Evolutionary conservation across 2,888 invertebrate species (phyloP), one percentile per base, ranked within the genome.

Genomic region (Brachypalpus laphriformis): DNA sequence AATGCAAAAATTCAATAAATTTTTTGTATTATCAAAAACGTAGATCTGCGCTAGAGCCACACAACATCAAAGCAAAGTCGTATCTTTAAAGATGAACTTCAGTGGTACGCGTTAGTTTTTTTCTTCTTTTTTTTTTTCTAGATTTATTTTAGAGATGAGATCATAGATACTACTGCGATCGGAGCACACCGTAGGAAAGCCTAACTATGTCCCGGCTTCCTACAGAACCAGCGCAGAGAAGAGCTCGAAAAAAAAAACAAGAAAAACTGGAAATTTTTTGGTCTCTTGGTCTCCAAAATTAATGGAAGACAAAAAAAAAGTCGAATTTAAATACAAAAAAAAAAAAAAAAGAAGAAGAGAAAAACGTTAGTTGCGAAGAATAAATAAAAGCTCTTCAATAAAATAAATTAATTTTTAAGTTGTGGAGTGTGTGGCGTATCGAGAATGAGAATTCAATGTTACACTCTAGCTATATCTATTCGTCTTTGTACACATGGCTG

Each of bases 61-160:
- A 22, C 14, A 34, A 49, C 49, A 34, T 51, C 49, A 37, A 72
- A 47, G 40, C 40, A 37, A 49, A 51, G 37, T 31, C 20, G 31
- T 56, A 57, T 57, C 14, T 45, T 14, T 31, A 54, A 31, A 22
- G 40, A 31, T 56, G 45, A 45, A 45, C n/a, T 68, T 56, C 20
- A 14, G 28, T 57, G 20, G 34, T 37, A 37, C 37, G 20, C 42
- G 16, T 59, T 45, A 18, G 14, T 25, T 51, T 34, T 47, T 54
- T 77, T 66, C 72, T 51, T 45, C 16, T n/a, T 57, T 40, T 54
- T 49, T n/a, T n/a, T n/a, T n/a, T 70, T 65, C 71, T 51, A 56
- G 40, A 59, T 47, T 75, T 56, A 66, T 82, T 82, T 76, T 59
- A 77, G 61, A 77, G 68, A 77, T 82, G 82, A 82, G 72, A 82